Conservation (phyloP, 2,113 vertebrate species). For the Mobula birostris region DNA sequence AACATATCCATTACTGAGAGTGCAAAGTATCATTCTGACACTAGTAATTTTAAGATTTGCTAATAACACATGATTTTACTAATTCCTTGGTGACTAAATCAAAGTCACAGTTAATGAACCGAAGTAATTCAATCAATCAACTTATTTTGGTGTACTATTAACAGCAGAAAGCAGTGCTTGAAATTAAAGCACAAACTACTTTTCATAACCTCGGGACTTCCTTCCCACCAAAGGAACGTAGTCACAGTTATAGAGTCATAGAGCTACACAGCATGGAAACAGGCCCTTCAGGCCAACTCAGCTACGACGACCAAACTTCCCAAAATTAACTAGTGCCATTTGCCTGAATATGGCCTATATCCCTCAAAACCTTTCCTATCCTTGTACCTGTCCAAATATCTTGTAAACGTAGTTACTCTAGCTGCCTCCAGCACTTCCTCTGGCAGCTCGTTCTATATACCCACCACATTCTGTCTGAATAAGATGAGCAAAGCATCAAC, state of each 20-base stretch:
- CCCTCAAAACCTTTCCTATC: no score
- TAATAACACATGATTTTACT: not conserved
- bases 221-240: not conserved
- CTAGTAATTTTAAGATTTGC: not conserved
- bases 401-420: no score
- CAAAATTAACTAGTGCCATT: no score
- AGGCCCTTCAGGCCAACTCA: no score
- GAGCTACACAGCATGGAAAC: no score
- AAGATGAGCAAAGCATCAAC: not conserved
- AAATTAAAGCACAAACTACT: not conserved
- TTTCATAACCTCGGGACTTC: not conserved
- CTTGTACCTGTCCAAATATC: no score
- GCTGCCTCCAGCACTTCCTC: no score
- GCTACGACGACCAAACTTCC: no score
- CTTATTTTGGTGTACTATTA: not conserved
- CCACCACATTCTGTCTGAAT: no score
- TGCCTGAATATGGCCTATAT: no score
- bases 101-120: conserved; percentile 24
- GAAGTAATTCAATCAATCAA: conserved; percentile 1
- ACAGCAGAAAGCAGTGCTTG: not conserved
- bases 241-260: no score
- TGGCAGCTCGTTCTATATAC: no score
- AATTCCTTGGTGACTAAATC: not conserved
- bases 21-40: not conserved
- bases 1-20: conserved; percentile 4